Conservation (phyloP, 2,888 invertebrate genomes). For the Sphinx pinastri region DNA sequence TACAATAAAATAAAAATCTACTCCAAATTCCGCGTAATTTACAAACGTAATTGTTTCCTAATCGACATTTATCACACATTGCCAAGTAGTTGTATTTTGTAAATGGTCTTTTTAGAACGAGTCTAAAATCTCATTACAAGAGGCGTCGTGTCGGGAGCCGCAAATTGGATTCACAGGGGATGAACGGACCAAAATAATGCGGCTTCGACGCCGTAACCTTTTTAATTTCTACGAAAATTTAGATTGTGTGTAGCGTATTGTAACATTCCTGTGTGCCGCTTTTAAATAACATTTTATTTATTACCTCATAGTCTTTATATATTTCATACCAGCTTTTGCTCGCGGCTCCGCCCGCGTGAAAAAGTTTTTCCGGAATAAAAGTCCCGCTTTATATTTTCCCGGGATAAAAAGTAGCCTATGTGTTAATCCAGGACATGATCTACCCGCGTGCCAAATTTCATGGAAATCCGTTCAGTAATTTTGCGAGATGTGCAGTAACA, state of each 20-base stretch:
- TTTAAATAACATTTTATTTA: slow-evolving; percentile 1
- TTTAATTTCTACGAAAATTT: slow-evolving; percentile 58
- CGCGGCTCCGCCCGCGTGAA: too few species aligned
- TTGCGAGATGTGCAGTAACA: too few species aligned
- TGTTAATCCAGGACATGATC: too few species aligned
- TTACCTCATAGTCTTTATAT: not conserved
- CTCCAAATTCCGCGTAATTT: not conserved
- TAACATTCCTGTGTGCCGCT: not conserved
- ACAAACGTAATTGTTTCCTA: slow-evolving; percentile 33
- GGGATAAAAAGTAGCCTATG: too few species aligned
- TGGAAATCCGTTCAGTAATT: too few species aligned
- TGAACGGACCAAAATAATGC: slow-evolving; percentile 67
- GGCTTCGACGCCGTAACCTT: slow-evolving; percentile 57
- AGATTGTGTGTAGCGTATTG: not conserved
- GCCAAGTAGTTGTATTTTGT: slow-evolving; percentile 53
- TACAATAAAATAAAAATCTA: too few species aligned
- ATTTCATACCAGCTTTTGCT: not conserved
- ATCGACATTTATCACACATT: slow-evolving; percentile 45
- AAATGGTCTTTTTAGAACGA: slow-evolving; percentile 69
- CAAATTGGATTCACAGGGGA: slow-evolving; percentile 73
- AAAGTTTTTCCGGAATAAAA: too few species aligned
- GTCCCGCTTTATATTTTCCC: too few species aligned
- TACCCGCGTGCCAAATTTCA: too few species aligned
- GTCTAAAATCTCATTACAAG: slow-evolving; percentile 71
- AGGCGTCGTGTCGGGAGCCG: slow-evolving; percentile 60